A percentile compares a stretch with the other conserved stretches of the same genome.
phyloP scores from a whole-genome alignment of 2,797 vertebrate species.

The Capromys pilorides region DNA sequence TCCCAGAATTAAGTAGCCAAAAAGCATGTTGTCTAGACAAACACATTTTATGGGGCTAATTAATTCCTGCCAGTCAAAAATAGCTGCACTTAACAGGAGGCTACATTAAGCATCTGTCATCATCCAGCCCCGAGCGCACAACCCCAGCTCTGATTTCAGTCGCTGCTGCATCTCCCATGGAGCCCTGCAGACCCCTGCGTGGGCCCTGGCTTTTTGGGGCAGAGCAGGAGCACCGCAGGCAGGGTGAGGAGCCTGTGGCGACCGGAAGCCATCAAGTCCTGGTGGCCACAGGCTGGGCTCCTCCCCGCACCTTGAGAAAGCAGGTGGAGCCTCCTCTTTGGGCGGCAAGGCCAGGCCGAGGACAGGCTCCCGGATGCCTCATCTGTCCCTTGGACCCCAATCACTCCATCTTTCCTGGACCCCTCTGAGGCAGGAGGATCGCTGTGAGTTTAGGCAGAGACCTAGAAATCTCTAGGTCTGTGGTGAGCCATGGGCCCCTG shows the following conservation, averaged over 20 bases:
- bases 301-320: background rate
- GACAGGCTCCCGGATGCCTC: background rate
- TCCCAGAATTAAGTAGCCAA: constrained; percentile 64
- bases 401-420: background rate
- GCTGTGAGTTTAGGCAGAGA: too few species aligned
- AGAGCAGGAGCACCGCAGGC: rapidly evolving
- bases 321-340: rapidly evolving
- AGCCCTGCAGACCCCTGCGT: background rate
- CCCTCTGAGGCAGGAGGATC: too few species aligned
- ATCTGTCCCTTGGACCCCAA: background rate
- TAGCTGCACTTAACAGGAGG: constrained; percentile 66
- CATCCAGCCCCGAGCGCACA: constrained; percentile 70
- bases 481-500: background rate
- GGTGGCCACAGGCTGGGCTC: background rate
- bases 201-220: background rate
- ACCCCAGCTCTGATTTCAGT: constrained; percentile 68
- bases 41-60: constrained; percentile 76
- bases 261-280: background rate
- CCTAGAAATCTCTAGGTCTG: background rate
- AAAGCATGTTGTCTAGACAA: constrained; percentile 78
- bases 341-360: rapidly evolving
- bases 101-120: constrained; percentile 77
- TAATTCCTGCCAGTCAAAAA: constrained; percentile 76
- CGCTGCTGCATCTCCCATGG: constrained; percentile 69
- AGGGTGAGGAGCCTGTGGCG: background rate